Evolutionary conservation across 2,888 invertebrate species (phyloP).

Genomic region (Pandemis cinnamomeana): DNA sequence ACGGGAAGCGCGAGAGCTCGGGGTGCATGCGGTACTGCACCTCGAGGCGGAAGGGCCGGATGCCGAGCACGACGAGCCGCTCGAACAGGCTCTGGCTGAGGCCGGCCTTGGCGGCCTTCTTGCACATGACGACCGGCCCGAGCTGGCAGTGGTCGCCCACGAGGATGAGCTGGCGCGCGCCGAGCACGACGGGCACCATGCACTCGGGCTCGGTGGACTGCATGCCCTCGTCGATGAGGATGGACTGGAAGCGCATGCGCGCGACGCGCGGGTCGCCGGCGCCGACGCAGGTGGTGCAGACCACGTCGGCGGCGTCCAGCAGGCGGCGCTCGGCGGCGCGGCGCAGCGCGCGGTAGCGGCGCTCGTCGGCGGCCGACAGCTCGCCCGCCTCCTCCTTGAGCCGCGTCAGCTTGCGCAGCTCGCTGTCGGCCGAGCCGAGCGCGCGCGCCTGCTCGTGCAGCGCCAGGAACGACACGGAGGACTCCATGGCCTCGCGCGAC

Average conservation of each 20-base stretch:
- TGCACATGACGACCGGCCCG: constrained; percentile 99
- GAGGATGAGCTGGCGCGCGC: constrained; percentile 97
- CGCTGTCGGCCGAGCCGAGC: constrained; percentile 94
- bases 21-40: constrained; percentile 99
- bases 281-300: constrained; percentile 97
- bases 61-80: constrained; percentile 97
- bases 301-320: constrained; percentile 97
- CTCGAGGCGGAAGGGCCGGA: constrained; percentile 97
- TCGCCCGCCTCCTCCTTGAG: constrained; percentile 99
- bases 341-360: constrained; percentile 95
- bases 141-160: constrained; percentile 99
- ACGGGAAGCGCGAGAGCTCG: constrained; percentile 98
- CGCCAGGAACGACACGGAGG: constrained; percentile 97
- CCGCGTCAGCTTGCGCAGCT: constrained; percentile 97
- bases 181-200: constrained; percentile 99
- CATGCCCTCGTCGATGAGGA: constrained; percentile 98
- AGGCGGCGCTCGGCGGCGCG: constrained; percentile 96
- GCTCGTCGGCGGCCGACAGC: constrained; percentile 97
- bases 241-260: constrained; percentile 95
- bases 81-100: constrained; percentile 99
- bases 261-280: constrained; percentile 95
- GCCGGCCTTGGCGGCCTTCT: constrained; percentile 98
- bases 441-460: constrained; percentile 98
- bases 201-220: constrained; percentile 99
- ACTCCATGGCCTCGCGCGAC: constrained; percentile 98